These are phyloP conservation scores for Lepidothrix coronata DNA, from an alignment of 2,113 vertebrate species.

Conservation along the genomic window DNA sequence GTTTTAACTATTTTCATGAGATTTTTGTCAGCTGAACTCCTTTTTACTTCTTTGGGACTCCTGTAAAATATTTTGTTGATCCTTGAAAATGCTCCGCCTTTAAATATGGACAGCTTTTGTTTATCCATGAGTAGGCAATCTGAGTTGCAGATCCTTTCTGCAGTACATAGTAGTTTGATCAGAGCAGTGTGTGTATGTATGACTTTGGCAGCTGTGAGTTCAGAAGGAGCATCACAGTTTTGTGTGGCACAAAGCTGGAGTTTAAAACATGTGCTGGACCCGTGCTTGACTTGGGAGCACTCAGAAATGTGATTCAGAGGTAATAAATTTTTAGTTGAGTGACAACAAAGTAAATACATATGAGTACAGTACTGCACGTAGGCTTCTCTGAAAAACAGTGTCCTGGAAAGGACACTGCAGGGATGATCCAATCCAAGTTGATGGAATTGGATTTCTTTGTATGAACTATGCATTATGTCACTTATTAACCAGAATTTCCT, in stretches of 20 bases:
- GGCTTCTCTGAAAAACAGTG: background rate
- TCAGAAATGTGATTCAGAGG: background rate
- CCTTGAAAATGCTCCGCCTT: background rate
- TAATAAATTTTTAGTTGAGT: background rate
- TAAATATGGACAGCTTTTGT: background rate
- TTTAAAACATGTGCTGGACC: background rate
- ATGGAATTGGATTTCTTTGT: background rate
- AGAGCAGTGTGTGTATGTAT: fast-evolving
- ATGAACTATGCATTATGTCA: background rate
- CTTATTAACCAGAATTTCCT: background rate
- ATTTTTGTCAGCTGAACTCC: background rate
- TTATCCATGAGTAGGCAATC: background rate
- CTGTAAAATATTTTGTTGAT: background rate
- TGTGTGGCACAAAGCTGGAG: background rate
- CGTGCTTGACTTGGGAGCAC: background rate
- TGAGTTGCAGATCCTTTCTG: background rate
- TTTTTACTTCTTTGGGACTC: background rate
- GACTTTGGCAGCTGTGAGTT: background rate
- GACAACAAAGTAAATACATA: background rate
- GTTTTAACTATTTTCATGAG: background rate
- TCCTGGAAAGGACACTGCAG: background rate
- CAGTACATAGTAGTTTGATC: background rate
- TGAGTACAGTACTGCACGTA: background rate
- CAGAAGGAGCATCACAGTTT: background rate
- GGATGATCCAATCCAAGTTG: background rate